Evolutionary conservation across 2,888 invertebrate genomes (phyloP).

Genomic region (Spatulosminthurus flaviceps): DNA sequence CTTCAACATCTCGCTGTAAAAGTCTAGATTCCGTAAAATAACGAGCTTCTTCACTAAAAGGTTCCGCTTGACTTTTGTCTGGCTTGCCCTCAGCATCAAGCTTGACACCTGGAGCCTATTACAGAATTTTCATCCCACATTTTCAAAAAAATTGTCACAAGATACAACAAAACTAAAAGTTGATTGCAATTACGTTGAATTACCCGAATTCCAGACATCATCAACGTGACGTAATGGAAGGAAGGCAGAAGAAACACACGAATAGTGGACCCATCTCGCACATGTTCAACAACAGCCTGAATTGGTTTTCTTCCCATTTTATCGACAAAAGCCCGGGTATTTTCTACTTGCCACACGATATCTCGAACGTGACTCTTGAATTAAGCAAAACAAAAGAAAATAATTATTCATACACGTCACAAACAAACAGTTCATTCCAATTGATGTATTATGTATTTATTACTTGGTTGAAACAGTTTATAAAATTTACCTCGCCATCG

Average conservation of each 20-base stretch:
- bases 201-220: conserved; percentile 92
- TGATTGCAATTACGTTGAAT: conserved; percentile 65
- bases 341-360: conserved; percentile 89
- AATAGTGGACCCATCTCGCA: conserved; percentile 95
- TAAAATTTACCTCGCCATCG: conserved; percentile 54
- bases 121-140: conserved; percentile 47
- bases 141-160: background rate
- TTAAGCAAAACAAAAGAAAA: background rate
- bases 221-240: conserved; percentile 89
- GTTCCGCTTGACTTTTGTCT: conserved; percentile 66
- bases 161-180: conserved; percentile 1
- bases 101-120: conserved; percentile 74
- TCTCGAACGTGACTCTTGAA: conserved; percentile 79
- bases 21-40: conserved; percentile 92
- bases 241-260: conserved; percentile 90
- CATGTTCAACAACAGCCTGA: conserved; percentile 95
- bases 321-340: conserved; percentile 83
- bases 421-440: no score
- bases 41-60: conserved; percentile 88
- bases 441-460: no score
- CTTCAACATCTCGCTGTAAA: conserved; percentile 88
- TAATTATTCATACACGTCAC: background rate
- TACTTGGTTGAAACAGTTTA: no score
- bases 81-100: conserved; percentile 78
- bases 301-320: conserved; percentile 85